These are phyloP conservation scores for Microplitis manilae DNA, from an alignment of 2,888 invertebrate species.

Conservation along the genomic window DNA sequence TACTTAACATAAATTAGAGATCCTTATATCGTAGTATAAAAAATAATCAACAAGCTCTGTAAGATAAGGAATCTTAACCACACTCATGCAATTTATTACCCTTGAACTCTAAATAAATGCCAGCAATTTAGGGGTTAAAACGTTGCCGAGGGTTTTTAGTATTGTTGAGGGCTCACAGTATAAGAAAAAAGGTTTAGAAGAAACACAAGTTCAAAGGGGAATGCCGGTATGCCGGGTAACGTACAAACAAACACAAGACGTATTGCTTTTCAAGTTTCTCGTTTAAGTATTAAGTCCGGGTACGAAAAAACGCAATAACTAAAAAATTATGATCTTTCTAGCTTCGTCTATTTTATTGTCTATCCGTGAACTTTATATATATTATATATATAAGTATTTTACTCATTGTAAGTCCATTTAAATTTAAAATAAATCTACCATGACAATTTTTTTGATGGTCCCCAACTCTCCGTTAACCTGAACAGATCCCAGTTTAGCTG, in stretches of 20 bases:
- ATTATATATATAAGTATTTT: too few species aligned
- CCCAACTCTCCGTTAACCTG: constrained; percentile 57
- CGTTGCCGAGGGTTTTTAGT: constrained; percentile 33
- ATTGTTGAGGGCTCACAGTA: constrained; percentile 12
- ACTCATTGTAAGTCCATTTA: too few species aligned
- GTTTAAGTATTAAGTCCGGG: background rate
- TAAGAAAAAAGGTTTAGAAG: constrained; percentile 12
- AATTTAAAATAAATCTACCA: constrained; percentile 8
- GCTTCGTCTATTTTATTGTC: constrained; percentile 11
- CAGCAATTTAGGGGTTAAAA: constrained; percentile 46
- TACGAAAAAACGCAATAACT: too few species aligned
- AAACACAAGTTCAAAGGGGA: background rate
- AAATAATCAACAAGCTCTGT: constrained; percentile 37
- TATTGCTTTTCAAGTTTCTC: constrained; percentile 7
- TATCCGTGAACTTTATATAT: background rate
- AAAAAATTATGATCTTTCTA: background rate
- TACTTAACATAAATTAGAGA: background rate
- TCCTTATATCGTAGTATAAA: constrained; percentile 23
- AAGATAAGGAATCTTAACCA: constrained; percentile 37
- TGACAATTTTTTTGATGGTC: constrained; percentile 52
- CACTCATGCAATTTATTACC: constrained; percentile 43
- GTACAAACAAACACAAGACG: background rate
- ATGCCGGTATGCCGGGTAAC: background rate
- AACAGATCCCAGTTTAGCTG: constrained; percentile 59
- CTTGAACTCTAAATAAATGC: constrained; percentile 44